Evolutionary conservation across 2,888 invertebrate genomes (phyloP).

Genomic region (Didymodactylos carnosus): DNA sequence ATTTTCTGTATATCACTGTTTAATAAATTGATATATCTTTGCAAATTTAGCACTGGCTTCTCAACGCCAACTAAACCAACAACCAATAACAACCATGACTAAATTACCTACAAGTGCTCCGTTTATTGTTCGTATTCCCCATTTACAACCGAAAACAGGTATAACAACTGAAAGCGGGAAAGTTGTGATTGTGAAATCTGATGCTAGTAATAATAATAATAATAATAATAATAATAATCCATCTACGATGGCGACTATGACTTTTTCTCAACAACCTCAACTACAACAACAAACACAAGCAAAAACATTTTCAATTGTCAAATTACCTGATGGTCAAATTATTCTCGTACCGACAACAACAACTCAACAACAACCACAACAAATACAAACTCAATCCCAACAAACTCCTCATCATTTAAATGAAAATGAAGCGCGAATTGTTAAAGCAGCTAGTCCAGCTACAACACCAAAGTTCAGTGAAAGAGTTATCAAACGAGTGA

Average conservation of each 20-base stretch:
- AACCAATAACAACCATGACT: no score
- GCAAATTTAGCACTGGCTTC: no score
- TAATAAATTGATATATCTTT: no score
- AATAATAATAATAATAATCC: neutral
- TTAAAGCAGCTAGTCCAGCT: neutral
- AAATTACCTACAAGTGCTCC: no score
- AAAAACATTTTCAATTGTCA: neutral
- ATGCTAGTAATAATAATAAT: no score
- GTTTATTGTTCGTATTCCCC: neutral
- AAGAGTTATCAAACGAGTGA: neutral
- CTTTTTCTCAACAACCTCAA: neutral
- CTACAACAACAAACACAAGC: neutral
- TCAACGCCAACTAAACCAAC: no score
- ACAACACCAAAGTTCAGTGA: neutral
- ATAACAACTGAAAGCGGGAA: neutral
- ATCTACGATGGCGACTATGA: neutral
- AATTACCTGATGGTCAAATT: neutral
- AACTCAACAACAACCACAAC: neutral
- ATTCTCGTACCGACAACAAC: neutral
- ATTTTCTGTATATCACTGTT: no score
- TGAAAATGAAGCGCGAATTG: neutral
- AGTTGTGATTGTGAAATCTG: neutral
- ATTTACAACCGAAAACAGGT: neutral
- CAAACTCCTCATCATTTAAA: neutral
- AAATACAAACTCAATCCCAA: neutral